Conservation (phyloP, 1,140 invertebrate species). For the Drosophila yakuba region DNA sequence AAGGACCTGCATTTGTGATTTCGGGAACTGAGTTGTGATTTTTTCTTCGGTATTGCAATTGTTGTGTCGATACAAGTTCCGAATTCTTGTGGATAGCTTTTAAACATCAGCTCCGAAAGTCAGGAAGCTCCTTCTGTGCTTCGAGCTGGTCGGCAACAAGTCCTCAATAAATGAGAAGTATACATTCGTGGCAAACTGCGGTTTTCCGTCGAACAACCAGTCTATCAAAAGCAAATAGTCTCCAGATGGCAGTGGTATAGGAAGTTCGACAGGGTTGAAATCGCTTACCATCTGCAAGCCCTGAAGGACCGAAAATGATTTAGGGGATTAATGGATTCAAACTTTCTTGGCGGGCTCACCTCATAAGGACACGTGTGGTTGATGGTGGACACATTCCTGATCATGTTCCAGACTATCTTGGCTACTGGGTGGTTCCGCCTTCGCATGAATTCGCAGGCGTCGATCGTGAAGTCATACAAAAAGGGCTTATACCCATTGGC, state of each 20-base stretch:
- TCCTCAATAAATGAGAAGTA: slow-evolving; percentile 28
- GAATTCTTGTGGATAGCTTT: too few species aligned
- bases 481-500: slow-evolving; percentile 41
- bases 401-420: slow-evolving; percentile 9
- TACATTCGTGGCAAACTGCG: slow-evolving; percentile 32
- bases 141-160: too few species aligned
- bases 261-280: slow-evolving; percentile 13
- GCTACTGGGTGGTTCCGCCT: slow-evolving; percentile 23
- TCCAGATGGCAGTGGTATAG: slow-evolving; percentile 8
- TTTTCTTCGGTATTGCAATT: too few species aligned
- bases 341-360: slow-evolving; percentile 3
- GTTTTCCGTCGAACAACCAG: slow-evolving; percentile 23
- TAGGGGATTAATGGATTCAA: too few species aligned
- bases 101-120: background rate
- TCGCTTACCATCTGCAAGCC: slow-evolving; percentile 23
- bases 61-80: too few species aligned
- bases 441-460: slow-evolving; percentile 42
- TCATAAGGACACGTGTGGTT: slow-evolving; percentile 40
- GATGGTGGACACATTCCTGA: slow-evolving; percentile 21
- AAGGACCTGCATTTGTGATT: too few species aligned
- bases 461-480: slow-evolving; percentile 17
- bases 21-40: too few species aligned
- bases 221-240: slow-evolving; percentile 42
- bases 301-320: background rate
- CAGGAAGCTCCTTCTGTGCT: background rate